Evolutionary conservation across 1,140 invertebrate genomes (phyloP).

Genomic region (Drosophila punjabiensis): DNA sequence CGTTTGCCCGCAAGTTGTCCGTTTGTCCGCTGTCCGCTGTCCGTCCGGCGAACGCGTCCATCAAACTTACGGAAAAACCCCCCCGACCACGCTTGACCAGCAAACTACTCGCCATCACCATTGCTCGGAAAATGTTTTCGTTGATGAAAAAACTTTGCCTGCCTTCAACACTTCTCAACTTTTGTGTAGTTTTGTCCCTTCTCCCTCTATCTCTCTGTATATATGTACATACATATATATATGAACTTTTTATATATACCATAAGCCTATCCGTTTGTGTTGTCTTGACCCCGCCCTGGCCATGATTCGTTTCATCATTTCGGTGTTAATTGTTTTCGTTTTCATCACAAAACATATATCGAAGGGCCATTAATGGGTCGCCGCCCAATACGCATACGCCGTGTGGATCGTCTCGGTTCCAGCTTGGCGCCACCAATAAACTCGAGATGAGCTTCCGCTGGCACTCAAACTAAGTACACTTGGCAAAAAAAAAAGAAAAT

Average conservation of each 20-base stretch:
- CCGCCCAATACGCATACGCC: constrained; percentile 54
- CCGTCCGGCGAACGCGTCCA: constrained; percentile 46
- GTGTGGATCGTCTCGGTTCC: constrained; percentile 31
- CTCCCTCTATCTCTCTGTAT: not conserved
- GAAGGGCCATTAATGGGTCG: constrained; percentile 68
- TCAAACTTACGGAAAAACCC: constrained; percentile 62
- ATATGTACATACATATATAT: constrained; percentile 17
- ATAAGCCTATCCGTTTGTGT: constrained; percentile 27
- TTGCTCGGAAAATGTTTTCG: constrained; percentile 74
- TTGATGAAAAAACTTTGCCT: constrained; percentile 83
- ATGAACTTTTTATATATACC: constrained; percentile 15
- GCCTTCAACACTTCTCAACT: constrained; percentile 82
- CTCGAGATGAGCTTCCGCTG: constrained; percentile 74
- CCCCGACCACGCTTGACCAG: constrained; percentile 67
- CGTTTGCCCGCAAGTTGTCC: too few species aligned
- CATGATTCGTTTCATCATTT: constrained; percentile 72
- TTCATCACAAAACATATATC: constrained; percentile 78
- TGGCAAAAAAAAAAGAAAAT: not conserved
- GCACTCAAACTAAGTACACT: constrained; percentile 29
- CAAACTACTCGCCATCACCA: constrained; percentile 60
- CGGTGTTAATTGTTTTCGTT: constrained; percentile 83
- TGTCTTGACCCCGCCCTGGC: constrained; percentile 32
- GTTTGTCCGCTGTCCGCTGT: constrained; percentile 16
- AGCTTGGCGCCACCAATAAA: constrained; percentile 74
- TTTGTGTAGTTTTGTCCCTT: constrained; percentile 65